Conservation (phyloP, 2,797 vertebrate species). For the Champsocephalus esox region DNA sequence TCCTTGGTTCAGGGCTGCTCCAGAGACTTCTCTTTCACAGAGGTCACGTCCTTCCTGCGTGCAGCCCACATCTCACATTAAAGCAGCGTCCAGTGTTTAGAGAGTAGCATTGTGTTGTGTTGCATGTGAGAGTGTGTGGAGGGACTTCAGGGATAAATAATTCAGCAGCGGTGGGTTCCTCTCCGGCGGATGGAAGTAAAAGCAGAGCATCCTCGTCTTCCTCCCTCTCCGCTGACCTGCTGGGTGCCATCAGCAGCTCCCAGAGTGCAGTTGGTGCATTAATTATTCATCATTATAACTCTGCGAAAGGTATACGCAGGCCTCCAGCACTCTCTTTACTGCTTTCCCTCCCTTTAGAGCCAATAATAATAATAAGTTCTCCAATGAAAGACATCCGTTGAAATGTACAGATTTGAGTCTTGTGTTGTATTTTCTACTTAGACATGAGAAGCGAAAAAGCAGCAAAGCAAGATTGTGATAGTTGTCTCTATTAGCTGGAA, state of each 20-base stretch:
- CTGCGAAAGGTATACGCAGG: slow-evolving; percentile 45
- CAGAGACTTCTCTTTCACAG: slow-evolving; percentile 9
- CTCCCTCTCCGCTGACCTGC: slow-evolving; percentile 51
- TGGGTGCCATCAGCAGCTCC: slow-evolving; percentile 63
- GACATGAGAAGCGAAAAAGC: slow-evolving; percentile 6
- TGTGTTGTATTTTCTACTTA: neutral
- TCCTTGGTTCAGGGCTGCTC: neutral
- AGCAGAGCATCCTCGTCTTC: slow-evolving; percentile 54
- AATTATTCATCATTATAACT: slow-evolving; percentile 73
- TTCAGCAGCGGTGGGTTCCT: slow-evolving; percentile 72
- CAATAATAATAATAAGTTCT: slow-evolving; percentile 13
- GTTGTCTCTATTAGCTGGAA: slow-evolving; percentile 11
- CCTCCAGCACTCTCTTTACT: slow-evolving; percentile 24
- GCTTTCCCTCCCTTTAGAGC: slow-evolving; percentile 6
- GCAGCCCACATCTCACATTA: slow-evolving; percentile 32
- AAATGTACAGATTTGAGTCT: slow-evolving; percentile 24
- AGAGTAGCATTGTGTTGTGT: slow-evolving; percentile 15
- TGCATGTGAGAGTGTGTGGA: slow-evolving; percentile 39
- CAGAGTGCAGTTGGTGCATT: slow-evolving; percentile 57
- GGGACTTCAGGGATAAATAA: slow-evolving; percentile 64
- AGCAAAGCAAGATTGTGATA: neutral
- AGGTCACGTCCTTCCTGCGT: slow-evolving; percentile 42
- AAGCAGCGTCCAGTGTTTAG: slow-evolving; percentile 28
- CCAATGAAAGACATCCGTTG: neutral
- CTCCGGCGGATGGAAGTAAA: slow-evolving; percentile 56